Base-by-base conservation (phyloP, 2,888 invertebrate species). In the Linyphia triangularis region DNA sequence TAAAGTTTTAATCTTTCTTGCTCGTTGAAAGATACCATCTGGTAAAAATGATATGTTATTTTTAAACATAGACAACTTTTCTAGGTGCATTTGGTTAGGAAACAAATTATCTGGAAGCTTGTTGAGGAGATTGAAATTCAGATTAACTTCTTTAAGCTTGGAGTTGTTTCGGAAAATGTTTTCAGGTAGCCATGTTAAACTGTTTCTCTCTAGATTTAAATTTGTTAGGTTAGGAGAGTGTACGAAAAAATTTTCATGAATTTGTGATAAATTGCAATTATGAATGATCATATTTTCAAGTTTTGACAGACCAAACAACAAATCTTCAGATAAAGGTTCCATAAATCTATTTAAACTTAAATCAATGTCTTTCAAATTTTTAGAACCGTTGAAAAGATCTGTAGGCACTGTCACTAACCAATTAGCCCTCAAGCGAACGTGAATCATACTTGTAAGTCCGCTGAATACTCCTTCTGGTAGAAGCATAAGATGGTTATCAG, bases 151-250 rank as follows among this genome's bases (percentile, higher is more conserved):
- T 26, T 88, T 86, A 24, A 91, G 57, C 65, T 84, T 88, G 1
- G 86, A 69, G 9, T 85, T 77, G 51, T 91, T 88, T 2, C 30
- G 40, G 40, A 91, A 91, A 40, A 91, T 40, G 30, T 89, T 83
- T 13, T 43, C 40, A 5, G 90, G 89, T 26, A 97, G 93, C 89
- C 94, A 94, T 79, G 95, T 94, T 91, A 96, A 93, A 90, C 94
- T 94, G 89, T 94, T 94, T 90, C 94, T 93, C 90, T 95, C 94
- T 88, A 97, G 92, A 93, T 96, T 95, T 86, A 97, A 93, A 91
- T 95, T 95, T 91, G 95, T 94, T 72, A 97, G 93, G 92, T 95
- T 95, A 77, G 95, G 94, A 91, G 96, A 95, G 2, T 26, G 28
- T 0, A 82, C 40, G 92, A 95, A 95, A 85, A 94, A 93, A 59